phyloP scores from a whole-genome alignment of 2,797 vertebrate genomes.

The Phoxinus dragarum region DNA sequence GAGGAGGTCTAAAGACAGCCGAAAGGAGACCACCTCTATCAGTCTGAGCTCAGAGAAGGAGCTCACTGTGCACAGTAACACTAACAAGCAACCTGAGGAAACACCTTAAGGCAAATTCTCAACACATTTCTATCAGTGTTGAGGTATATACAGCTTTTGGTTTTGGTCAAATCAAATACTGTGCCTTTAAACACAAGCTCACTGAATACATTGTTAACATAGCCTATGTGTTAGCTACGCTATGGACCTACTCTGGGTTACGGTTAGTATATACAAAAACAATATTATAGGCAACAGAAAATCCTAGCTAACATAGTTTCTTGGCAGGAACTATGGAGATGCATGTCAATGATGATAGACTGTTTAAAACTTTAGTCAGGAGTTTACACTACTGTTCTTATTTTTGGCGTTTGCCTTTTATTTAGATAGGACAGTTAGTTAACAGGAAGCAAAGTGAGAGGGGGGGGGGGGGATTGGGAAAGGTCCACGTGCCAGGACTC shows the following conservation, averaged over 20 bases:
- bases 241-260: background rate
- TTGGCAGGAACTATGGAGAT: background rate
- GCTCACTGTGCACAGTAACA: constrained; percentile 73
- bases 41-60: constrained; percentile 83
- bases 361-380: background rate
- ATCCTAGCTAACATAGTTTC: background rate
- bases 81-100: constrained; percentile 59
- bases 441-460: too few relatives aligned
- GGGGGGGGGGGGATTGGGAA: too few relatives aligned
- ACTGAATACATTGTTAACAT: constrained; percentile 7
- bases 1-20: constrained; percentile 80
- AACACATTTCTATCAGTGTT: too few relatives aligned
- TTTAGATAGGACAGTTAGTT: too few relatives aligned
- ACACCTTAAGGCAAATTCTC: constrained; percentile 13
- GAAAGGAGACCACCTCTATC: constrained; percentile 81
- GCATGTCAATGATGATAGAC: constrained; percentile 5
- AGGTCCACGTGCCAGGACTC: too few relatives aligned
- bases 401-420: background rate
- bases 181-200: constrained; percentile 28
- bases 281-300: background rate
- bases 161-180: constrained; percentile 11
- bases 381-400: background rate
- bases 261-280: background rate
- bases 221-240: background rate
- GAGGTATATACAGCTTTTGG: background rate